These are phyloP conservation scores for Cynocephalus volans DNA, from an alignment of 2,113 vertebrate genomes.

Conservation along the genomic window DNA sequence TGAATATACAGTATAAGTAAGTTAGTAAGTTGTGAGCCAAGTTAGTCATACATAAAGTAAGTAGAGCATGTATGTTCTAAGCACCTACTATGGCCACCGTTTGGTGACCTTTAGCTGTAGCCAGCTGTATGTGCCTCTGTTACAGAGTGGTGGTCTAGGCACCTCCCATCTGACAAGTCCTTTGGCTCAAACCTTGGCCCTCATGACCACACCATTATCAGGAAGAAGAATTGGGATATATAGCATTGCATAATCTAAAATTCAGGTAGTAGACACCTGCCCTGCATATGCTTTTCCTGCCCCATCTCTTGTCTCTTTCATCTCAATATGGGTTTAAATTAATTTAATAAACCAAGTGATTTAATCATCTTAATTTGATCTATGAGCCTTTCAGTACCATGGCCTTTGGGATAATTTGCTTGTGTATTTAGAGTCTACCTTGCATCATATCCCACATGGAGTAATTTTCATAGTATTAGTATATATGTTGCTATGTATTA, in stretches of 20 bases:
- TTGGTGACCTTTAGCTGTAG: background rate
- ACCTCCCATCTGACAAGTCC: background rate
- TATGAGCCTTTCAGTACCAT: conserved; percentile 54
- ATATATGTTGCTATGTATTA: conserved; percentile 34
- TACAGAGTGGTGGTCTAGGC: background rate
- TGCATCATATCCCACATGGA: conserved; percentile 3
- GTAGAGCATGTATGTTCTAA: background rate
- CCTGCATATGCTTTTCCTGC: background rate
- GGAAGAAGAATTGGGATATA: background rate
- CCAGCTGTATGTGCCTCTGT: background rate
- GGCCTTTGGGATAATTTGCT: conserved; percentile 63
- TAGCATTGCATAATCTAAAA: background rate
- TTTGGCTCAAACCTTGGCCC: background rate
- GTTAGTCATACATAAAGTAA: background rate
- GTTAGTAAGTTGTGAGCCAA: background rate
- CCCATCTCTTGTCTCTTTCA: conserved; percentile 30
- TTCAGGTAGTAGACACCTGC: background rate
- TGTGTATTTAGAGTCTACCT: conserved; percentile 31
- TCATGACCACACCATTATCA: background rate
- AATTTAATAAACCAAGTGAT: conserved; percentile 61
- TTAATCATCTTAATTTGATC: conserved; percentile 60
- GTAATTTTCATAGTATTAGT: conserved; percentile 60
- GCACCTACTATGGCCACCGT: background rate
- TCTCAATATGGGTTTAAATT: conserved; percentile 52
- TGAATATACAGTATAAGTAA: background rate